Conservation (phyloP, 2,113 vertebrate genomes). For the Formicarius rufipectus region DNA sequence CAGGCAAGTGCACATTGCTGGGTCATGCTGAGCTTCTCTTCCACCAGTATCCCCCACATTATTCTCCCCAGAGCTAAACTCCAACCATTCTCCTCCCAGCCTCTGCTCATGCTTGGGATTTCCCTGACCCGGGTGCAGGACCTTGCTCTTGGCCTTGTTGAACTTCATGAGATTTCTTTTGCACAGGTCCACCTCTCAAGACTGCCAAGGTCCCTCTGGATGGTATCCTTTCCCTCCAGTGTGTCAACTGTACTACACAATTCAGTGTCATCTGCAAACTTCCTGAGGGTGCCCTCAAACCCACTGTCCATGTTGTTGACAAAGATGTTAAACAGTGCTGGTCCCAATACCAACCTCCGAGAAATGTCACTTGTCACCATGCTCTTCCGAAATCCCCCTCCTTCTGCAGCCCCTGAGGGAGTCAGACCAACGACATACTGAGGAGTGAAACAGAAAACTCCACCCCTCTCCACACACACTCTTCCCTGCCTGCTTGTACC, state of each 20-base stretch:
- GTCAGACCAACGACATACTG: not conserved
- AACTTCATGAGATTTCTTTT: not conserved
- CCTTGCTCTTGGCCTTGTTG: not conserved
- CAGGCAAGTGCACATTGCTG: not conserved
- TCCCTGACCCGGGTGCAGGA: not conserved
- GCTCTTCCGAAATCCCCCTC: not conserved
- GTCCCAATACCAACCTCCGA: not conserved
- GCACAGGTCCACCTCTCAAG: not conserved
- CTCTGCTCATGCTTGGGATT: not conserved
- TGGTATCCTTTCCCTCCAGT: not conserved
- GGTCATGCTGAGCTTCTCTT: not conserved
- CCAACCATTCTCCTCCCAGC: not conserved
- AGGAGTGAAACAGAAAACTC: not conserved
- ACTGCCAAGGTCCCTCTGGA: not conserved
- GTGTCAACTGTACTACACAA: accelerated
- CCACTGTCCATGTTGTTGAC: not conserved
- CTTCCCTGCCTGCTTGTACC: not conserved
- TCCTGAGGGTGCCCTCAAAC: not conserved
- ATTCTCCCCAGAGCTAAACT: not conserved
- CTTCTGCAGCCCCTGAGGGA: not conserved
- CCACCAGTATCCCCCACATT: not conserved
- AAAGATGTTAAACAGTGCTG: not conserved
- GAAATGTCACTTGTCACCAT: not conserved
- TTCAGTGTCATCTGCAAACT: not conserved
- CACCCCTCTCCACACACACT: not conserved